Evolutionary conservation across 2,113 vertebrate genomes (phyloP), one percentile per base, ranked within the genome.

Genomic region (Brachypodius melanocephalos): DNA sequence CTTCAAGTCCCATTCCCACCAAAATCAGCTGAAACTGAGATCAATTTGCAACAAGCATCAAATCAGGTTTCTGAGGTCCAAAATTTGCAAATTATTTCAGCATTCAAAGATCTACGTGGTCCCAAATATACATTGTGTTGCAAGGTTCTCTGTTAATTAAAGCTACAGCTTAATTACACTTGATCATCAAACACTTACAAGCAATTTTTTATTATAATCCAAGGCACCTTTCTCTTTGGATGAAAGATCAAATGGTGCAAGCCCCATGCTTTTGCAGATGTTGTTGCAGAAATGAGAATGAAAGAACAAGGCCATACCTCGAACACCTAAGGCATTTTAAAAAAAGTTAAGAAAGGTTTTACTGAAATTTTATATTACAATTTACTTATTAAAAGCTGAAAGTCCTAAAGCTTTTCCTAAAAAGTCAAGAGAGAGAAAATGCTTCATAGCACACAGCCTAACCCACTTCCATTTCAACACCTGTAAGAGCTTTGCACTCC

Each of bases 251-350:
- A 99, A 99, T 3, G 98, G 98, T 4, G 98, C 97, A 66, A 99
- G 98, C 11, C 98, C 98, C 99, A 99, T 99, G 83, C 98, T 99
- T 97, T 98, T 98, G 90, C 99, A 99, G 86, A 99, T 99, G 96
- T 97, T 98, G 97, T 99, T 99, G 97, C 99, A 99, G 92, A 98
- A 97, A 45, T 99, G 99, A 16, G 99, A 99, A 92, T 99, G 98
- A 96, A 99, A 99, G 97, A 99, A 99, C 66, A 99, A 98, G 6
- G 99, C 99, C 99, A 99, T 99, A 48, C 99, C 99, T 36, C 99
- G 98, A 67, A 99, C 98, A 97, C 99, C 99, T 99, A 92, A 0
- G 5, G 54, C 32, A 95, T 90, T 90, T 40, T 45, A 73, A 73
- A 69, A 79, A 25, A 46, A 40, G 22, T 20, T 26, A 58, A 68